phyloP scores from a whole-genome alignment of 2,888 invertebrate genomes.

The Hirtodrosophila alboralis region DNA sequence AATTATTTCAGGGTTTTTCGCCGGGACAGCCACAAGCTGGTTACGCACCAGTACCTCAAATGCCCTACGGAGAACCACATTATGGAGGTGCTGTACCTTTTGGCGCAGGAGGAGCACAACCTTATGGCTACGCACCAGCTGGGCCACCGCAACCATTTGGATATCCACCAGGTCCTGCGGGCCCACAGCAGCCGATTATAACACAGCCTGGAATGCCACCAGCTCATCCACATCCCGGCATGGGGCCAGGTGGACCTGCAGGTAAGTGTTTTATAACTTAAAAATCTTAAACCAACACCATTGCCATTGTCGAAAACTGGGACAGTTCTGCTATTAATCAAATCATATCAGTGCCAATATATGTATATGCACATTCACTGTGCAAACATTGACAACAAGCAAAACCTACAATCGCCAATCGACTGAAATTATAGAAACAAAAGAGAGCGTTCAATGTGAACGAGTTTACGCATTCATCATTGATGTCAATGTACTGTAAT shows the following conservation, averaged over 20 bases:
- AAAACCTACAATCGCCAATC: constrained; percentile 10
- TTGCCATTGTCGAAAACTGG: too few species aligned
- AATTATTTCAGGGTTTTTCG: constrained; percentile 72
- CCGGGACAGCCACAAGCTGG: constrained; percentile 67
- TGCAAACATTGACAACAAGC: constrained; percentile 1
- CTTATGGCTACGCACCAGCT: constrained; percentile 45
- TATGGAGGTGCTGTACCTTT: constrained; percentile 44
- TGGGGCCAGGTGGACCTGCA: constrained; percentile 50
- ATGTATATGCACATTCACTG: background rate
- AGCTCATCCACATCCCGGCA: constrained; percentile 51
- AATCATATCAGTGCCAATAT: background rate
- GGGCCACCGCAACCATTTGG: constrained; percentile 50
- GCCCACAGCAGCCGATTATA: constrained; percentile 75
- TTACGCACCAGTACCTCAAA: constrained; percentile 83
- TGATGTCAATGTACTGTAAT: constrained; percentile 51
- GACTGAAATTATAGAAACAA: constrained; percentile 22
- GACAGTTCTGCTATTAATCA: background rate
- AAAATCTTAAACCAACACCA: too few species aligned
- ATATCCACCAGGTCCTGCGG: constrained; percentile 54
- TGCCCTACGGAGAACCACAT: constrained; percentile 61
- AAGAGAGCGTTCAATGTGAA: constrained; percentile 24
- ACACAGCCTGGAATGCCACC: constrained; percentile 78
- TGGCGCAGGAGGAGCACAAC: constrained; percentile 50
- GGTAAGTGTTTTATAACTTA: constrained; percentile 36
- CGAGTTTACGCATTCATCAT: constrained; percentile 21